Evolutionary conservation across 2,888 invertebrate genomes (phyloP).

Genomic region (Epinotia nisella): DNA sequence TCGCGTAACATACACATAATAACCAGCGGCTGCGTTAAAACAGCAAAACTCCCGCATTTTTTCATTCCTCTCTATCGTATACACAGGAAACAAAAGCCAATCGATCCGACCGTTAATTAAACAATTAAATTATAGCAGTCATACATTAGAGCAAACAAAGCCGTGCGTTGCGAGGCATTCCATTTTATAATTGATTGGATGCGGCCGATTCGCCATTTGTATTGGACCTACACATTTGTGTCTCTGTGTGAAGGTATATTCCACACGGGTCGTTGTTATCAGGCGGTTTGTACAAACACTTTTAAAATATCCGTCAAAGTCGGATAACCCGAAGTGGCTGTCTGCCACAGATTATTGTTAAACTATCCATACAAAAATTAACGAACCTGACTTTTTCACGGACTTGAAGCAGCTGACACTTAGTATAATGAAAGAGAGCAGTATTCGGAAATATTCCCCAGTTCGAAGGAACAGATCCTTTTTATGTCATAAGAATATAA

Average conservation of each 20-base stretch:
- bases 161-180: constrained; percentile 66
- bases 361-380: no score
- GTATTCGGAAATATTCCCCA: no score
- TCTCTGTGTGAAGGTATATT: constrained; percentile 60
- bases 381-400: no score
- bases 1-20: not conserved
- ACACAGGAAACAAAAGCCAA: constrained; percentile 16
- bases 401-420: no score
- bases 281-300: not conserved
- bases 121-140: constrained; percentile 63
- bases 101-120: constrained; percentile 34
- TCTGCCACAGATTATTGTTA: no score
- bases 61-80: not conserved
- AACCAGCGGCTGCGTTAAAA: not conserved
- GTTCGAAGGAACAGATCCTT: no score
- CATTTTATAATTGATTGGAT: constrained; percentile 79
- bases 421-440: no score
- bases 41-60: not conserved
- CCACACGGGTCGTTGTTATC: constrained; percentile 38
- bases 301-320: not conserved
- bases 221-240: constrained; percentile 78
- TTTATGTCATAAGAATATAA: no score
- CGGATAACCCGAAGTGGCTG: no score
- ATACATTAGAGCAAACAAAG: constrained; percentile 64
- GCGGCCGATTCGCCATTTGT: constrained; percentile 81